These are phyloP conservation scores for Chaetorhynchus papuensis DNA, from an alignment of 2,113 vertebrate species.

Conservation along the genomic window DNA sequence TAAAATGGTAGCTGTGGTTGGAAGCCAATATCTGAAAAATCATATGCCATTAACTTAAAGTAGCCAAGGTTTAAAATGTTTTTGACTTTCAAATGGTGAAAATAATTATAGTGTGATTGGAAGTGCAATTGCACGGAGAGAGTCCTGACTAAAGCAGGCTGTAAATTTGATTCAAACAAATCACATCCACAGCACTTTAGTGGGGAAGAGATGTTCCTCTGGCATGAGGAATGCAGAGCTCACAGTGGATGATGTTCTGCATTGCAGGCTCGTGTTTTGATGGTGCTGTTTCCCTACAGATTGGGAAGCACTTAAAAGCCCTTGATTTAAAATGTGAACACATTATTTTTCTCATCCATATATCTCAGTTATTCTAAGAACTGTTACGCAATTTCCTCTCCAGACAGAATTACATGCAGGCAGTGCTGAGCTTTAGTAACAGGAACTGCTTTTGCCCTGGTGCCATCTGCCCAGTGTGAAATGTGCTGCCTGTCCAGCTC, in stretches of 20 bases:
- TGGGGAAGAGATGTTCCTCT: background rate
- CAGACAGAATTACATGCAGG: background rate
- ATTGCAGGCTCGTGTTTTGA: background rate
- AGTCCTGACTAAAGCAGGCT: background rate
- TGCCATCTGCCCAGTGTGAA: background rate
- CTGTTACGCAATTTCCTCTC: background rate
- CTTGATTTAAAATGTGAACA: background rate
- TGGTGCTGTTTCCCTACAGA: background rate
- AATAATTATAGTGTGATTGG: background rate
- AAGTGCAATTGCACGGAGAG: rapidly evolving
- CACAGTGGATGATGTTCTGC: background rate
- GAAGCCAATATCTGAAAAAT: background rate
- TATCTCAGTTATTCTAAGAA: background rate
- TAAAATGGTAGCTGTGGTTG: background rate
- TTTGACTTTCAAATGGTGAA: background rate
- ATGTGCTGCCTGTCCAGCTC: background rate
- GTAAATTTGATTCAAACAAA: background rate
- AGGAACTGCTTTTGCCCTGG: background rate
- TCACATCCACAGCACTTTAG: background rate
- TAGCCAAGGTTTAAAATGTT: background rate
- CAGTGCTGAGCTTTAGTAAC: background rate
- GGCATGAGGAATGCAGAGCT: background rate
- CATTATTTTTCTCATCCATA: background rate
- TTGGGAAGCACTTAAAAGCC: background rate
- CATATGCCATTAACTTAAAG: background rate